A percentile compares a stretch with the other conserved stretches of the same genome.
These are phyloP conservation scores for Pithys albifrons DNA, from an alignment of 2,113 vertebrate species.

Conservation along the genomic window DNA sequence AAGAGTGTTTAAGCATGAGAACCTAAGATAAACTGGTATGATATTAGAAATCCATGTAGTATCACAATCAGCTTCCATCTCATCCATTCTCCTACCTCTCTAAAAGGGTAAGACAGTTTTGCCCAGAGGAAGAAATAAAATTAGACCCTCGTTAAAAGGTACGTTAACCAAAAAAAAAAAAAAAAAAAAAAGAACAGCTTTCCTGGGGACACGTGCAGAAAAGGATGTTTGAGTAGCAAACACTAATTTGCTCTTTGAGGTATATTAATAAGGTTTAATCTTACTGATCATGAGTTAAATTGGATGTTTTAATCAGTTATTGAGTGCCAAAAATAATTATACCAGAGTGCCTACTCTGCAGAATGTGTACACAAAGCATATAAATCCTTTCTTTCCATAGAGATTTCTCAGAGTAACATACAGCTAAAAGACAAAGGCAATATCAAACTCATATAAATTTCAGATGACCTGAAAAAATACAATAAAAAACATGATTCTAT, in stretches of 20 bases:
- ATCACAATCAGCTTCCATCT: conserved; percentile 64
- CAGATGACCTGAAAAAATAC: conserved; percentile 92
- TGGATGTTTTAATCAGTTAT: conserved; percentile 87
- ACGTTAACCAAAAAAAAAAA: no score
- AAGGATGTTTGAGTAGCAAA: conserved; percentile 78
- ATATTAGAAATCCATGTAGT: conserved; percentile 67
- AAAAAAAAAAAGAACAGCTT: conserved; percentile 65
- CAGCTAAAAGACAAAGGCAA: conserved; percentile 89
- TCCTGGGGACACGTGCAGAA: conserved; percentile 72
- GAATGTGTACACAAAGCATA: conserved; percentile 91
- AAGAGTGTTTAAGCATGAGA: no score
- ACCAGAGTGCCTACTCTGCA: conserved; percentile 92
- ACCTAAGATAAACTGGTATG: no score
- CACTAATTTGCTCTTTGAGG: conserved; percentile 84
- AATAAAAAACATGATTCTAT: conserved; percentile 93
- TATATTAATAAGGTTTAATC: conserved; percentile 90
- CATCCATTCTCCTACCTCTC: conserved; percentile 75
- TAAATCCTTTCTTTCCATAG: conserved; percentile 89
- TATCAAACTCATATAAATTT: conserved; percentile 96
- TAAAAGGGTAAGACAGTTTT: conserved; percentile 75
- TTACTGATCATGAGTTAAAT: conserved; percentile 90
- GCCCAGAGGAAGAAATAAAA: conserved; percentile 81
- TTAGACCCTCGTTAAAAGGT: not conserved
- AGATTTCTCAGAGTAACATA: conserved; percentile 90
- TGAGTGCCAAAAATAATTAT: conserved; percentile 93